Percentiles rank a stretch among this genome's conserved stretches.
Conservation (phyloP, 2,888 invertebrate species). For the Amphipoea lucens region DNA sequence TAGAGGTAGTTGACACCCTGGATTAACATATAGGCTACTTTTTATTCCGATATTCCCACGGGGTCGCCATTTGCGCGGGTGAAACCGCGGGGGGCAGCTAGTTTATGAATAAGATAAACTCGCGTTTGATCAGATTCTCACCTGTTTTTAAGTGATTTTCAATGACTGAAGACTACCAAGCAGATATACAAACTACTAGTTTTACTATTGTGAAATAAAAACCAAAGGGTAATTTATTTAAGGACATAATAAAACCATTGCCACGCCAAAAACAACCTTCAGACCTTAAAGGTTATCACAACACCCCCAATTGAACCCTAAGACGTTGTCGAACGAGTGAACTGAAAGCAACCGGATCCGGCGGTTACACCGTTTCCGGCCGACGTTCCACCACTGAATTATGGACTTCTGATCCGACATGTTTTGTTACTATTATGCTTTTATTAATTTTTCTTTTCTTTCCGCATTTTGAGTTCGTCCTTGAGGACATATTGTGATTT, state of each 20-base stretch:
- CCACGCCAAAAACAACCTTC: neutral
- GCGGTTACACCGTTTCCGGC: slow-evolving; percentile 79
- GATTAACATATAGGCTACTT: too few relatives aligned
- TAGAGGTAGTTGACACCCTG: too few relatives aligned
- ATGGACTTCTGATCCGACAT: slow-evolving; percentile 73
- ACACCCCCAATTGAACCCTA: slow-evolving; percentile 60
- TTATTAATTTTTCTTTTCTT: slow-evolving; percentile 64
- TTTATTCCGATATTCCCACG: too few relatives aligned
- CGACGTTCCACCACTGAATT: slow-evolving; percentile 76
- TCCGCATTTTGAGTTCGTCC: slow-evolving; percentile 36
- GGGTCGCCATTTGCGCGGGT: too few relatives aligned
- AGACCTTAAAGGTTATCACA: slow-evolving; percentile 27
- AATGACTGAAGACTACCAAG: neutral
- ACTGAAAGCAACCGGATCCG: slow-evolving; percentile 75
- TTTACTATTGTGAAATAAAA: neutral
- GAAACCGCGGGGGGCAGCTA: too few relatives aligned
- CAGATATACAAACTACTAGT: neutral
- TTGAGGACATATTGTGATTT: slow-evolving; percentile 43
- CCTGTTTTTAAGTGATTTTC: neutral
- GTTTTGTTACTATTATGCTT: slow-evolving; percentile 73
- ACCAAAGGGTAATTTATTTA: neutral
- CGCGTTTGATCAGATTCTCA: neutral
- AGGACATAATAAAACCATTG: slow-evolving; percentile 3
- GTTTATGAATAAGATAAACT: neutral
- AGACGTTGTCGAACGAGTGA: slow-evolving; percentile 57